Evolutionary conservation across 1,140 invertebrate species (phyloP).

Genomic region (Dryas iulia): DNA sequence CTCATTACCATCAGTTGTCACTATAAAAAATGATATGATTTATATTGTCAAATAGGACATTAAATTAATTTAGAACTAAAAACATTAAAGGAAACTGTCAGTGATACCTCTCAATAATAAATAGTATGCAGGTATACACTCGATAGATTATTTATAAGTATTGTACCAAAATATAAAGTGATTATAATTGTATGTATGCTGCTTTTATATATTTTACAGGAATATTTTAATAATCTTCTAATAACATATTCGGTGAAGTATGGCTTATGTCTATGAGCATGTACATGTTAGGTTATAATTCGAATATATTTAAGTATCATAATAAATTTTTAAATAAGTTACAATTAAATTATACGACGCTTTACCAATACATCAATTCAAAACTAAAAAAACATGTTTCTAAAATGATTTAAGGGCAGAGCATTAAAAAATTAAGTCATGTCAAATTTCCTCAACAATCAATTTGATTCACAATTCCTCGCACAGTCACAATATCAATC

Average conservation of each 20-base stretch:
- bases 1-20: too few species aligned
- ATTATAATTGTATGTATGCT: background rate
- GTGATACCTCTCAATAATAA: background rate
- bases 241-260: background rate
- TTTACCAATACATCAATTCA: background rate
- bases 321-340: constrained; percentile 1
- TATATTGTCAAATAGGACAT: background rate
- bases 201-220: background rate
- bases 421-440: background rate
- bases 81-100: background rate
- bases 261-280: background rate
- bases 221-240: background rate
- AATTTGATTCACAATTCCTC: background rate
- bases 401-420: constrained; percentile 2
- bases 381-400: background rate
- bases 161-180: constrained; percentile 1
- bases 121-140: background rate
- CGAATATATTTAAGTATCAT: background rate
- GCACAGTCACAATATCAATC: background rate
- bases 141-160: background rate
- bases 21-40: constrained; percentile 2
- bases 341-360: background rate
- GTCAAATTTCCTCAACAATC: background rate
- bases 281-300: constrained; percentile 1
- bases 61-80: background rate